These are phyloP conservation scores for Bergia sp. DNA, from an alignment of 92 coral and sea anemone species.

Conservation along the genomic window DNA sequence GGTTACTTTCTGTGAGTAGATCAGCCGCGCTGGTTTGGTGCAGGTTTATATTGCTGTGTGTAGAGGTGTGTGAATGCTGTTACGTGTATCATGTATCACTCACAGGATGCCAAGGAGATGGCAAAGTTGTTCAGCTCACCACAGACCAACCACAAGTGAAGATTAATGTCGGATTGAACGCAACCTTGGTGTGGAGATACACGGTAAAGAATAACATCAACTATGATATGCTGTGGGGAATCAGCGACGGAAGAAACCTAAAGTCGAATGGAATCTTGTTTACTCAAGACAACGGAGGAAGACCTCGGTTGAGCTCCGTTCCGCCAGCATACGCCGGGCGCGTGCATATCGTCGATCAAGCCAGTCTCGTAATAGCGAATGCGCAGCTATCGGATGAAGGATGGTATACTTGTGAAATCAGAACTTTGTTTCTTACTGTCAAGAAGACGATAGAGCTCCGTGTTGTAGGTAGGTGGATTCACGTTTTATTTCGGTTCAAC, in stretches of 20 bases:
- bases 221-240: slow-evolving; percentile 66
- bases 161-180: slow-evolving; percentile 69
- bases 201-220: slow-evolving; percentile 25
- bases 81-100: not conserved
- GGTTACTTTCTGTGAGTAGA: not conserved
- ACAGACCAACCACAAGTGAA: slow-evolving; percentile 50
- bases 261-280: slow-evolving; percentile 52
- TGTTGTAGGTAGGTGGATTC: slow-evolving; percentile 77
- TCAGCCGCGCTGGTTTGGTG: slow-evolving; percentile 5
- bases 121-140: slow-evolving; percentile 32
- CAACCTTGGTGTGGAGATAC: slow-evolving; percentile 73
- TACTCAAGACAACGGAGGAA: slow-evolving; percentile 36
- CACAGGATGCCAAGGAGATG: slow-evolving; percentile 9
- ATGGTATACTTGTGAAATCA: slow-evolving; percentile 72
- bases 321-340: slow-evolving; percentile 61
- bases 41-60: not conserved
- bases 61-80: not conserved
- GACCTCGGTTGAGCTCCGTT: slow-evolving; percentile 37
- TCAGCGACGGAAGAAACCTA: slow-evolving; percentile 43
- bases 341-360: slow-evolving; percentile 61
- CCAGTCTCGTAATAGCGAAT: slow-evolving; percentile 63
- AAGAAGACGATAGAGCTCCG: slow-evolving; percentile 60
- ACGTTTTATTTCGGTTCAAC: slow-evolving; percentile 1
- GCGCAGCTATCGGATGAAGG: slow-evolving; percentile 79
- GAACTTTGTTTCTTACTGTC: slow-evolving; percentile 49